phyloP scores from a whole-genome alignment of 2,797 vertebrate genomes.

The Esox lucius region DNA sequence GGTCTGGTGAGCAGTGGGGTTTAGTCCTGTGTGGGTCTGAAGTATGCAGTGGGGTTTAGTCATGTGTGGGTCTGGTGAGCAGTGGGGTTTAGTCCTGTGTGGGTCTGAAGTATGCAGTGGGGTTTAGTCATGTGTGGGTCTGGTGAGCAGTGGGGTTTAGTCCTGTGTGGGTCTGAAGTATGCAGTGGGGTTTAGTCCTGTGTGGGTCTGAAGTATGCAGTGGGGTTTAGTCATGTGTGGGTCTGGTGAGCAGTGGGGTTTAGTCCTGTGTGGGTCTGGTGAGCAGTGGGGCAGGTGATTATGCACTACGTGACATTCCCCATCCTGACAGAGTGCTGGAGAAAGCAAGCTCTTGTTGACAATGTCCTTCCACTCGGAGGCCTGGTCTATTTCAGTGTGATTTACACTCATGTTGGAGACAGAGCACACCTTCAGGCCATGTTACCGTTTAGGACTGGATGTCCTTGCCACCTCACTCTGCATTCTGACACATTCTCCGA shows the following conservation, averaged over 20 bases:
- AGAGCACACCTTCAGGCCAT: not conserved
- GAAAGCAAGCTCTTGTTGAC: not conserved
- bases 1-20: constrained; percentile 3
- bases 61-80: constrained; percentile 3
- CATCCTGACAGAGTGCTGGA: not conserved
- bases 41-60: constrained; percentile 1
- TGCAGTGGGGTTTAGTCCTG: not conserved
- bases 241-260: constrained; percentile 5
- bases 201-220: constrained; percentile 7
- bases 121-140: not conserved
- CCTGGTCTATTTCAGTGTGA: constrained; percentile 1
- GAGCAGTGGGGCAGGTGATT: constrained; percentile 15
- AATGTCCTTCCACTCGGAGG: not conserved
- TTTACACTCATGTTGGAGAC: not conserved
- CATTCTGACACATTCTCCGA: constrained; percentile 11
- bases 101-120: constrained; percentile 6
- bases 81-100: not conserved
- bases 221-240: not conserved
- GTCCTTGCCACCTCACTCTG: constrained; percentile 9
- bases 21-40: constrained; percentile 2
- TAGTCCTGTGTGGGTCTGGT: constrained; percentile 1
- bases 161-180: not conserved
- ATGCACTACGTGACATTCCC: not conserved
- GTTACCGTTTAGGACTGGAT: not conserved
- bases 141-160: constrained; percentile 4